A percentile compares a stretch with the other conserved stretches of the same genome.
Conservation (phyloP, 2,797 vertebrate species). For the Sebastes reedi region DNA sequence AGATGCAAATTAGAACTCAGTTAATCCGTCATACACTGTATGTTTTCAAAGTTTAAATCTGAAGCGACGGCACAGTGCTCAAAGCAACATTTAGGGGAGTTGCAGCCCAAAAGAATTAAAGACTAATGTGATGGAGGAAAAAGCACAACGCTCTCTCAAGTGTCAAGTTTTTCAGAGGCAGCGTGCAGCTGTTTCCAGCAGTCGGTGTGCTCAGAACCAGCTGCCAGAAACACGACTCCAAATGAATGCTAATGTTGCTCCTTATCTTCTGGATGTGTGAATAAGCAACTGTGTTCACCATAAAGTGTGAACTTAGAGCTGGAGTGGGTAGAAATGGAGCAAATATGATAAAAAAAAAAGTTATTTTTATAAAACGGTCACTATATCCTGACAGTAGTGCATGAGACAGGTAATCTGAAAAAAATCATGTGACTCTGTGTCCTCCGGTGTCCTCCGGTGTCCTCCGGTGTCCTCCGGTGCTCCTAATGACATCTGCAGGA, state of each 20-base stretch:
- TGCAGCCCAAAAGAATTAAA: not conserved
- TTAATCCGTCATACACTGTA: constrained; percentile 2
- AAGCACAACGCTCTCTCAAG: not conserved
- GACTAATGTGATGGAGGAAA: not conserved
- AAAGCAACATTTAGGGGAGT: not conserved
- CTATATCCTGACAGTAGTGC: too few species aligned
- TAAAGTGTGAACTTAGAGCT: not conserved
- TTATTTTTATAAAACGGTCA: too few species aligned
- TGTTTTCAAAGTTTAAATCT: constrained; percentile 24
- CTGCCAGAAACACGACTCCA: not conserved
- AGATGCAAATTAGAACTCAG: constrained; percentile 23
- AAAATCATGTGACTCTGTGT: too few species aligned
- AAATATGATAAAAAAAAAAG: too few species aligned
- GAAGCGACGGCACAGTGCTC: not conserved
- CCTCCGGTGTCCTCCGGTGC: too few species aligned
- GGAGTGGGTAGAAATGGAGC: too few species aligned
- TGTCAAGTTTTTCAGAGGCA: not conserved
- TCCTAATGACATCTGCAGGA: too few species aligned
- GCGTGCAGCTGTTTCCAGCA: not conserved
- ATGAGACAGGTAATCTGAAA: too few species aligned
- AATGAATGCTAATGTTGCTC: not conserved
- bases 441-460: too few species aligned
- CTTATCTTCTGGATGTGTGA: not conserved
- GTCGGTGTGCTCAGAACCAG: not conserved
- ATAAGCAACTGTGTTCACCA: not conserved